Evolutionary conservation across 1,140 invertebrate genomes (phyloP).

Genomic region (Doryteuthis pealeii): DNA sequence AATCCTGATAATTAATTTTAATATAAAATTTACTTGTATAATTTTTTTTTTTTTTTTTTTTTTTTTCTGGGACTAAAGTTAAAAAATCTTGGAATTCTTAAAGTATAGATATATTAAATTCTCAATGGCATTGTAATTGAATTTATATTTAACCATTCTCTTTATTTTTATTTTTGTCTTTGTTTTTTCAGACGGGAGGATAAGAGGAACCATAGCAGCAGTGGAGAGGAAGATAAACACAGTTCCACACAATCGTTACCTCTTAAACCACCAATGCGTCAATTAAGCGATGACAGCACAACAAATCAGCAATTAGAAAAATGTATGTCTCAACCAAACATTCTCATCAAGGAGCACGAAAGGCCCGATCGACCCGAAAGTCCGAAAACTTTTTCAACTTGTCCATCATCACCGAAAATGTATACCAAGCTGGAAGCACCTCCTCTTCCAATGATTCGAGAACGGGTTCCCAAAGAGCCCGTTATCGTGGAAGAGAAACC

Average conservation of each 20-base stretch:
- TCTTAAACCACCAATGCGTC: constrained; percentile 57
- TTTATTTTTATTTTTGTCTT: neutral
- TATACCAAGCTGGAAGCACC: neutral
- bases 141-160: no score
- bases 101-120: no score
- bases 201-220: constrained; percentile 30
- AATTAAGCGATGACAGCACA: constrained; percentile 29
- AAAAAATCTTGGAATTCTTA: no score
- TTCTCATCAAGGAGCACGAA: constrained; percentile 28
- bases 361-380: neutral
- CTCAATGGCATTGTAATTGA: no score
- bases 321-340: constrained; percentile 46
- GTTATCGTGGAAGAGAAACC: constrained; percentile 5
- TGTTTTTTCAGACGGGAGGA: constrained; percentile 37
- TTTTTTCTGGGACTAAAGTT: no score
- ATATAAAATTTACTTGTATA: no score
- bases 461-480: neutral
- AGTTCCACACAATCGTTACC: constrained; percentile 64
- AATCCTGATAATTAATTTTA: no score
- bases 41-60: no score
- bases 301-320: constrained; percentile 40
- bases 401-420: constrained; percentile 10
- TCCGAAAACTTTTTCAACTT: neutral
- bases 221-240: constrained; percentile 35
- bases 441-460: neutral